These are phyloP conservation scores for Aptenodytes patagonicus DNA, from an alignment of 2,113 vertebrate genomes.

Conservation along the genomic window DNA sequence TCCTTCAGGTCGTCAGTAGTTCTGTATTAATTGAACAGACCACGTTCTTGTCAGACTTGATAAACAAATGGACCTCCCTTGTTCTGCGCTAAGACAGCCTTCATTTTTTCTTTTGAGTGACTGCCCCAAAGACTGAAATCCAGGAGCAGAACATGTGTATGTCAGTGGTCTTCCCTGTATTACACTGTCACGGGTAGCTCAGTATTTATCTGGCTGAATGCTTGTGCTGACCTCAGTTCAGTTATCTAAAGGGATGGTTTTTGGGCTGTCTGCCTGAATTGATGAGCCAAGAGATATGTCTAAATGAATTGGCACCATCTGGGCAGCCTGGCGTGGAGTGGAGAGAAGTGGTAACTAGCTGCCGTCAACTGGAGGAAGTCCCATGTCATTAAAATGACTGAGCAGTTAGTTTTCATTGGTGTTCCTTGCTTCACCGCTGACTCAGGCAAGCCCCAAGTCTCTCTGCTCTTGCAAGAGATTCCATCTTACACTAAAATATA, in stretches of 20 bases:
- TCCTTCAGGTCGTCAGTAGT: not conserved
- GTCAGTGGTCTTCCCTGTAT: not conserved
- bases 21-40: not conserved
- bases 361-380: conserved; percentile 2
- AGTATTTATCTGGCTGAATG: not conserved
- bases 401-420: conserved; percentile 11
- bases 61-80: not conserved
- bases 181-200: not conserved
- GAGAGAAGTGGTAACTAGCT: conserved; percentile 49
- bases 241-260: conserved; percentile 54
- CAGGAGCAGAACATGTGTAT: not conserved
- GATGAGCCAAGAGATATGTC: conserved; percentile 58
- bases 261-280: conserved; percentile 19
- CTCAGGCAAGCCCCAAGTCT: not conserved
- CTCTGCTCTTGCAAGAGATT: not conserved
- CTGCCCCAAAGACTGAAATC: not conserved
- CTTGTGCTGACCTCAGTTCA: conserved; percentile 51
- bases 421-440: not conserved
- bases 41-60: not conserved
- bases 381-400: conserved; percentile 27
- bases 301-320: conserved; percentile 63
- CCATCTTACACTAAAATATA: not conserved
- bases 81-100: not conserved
- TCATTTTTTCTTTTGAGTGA: not conserved
- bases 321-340: not conserved